Conservation (phyloP, 2,888 invertebrate species). For the Drosophila yooni region DNA sequence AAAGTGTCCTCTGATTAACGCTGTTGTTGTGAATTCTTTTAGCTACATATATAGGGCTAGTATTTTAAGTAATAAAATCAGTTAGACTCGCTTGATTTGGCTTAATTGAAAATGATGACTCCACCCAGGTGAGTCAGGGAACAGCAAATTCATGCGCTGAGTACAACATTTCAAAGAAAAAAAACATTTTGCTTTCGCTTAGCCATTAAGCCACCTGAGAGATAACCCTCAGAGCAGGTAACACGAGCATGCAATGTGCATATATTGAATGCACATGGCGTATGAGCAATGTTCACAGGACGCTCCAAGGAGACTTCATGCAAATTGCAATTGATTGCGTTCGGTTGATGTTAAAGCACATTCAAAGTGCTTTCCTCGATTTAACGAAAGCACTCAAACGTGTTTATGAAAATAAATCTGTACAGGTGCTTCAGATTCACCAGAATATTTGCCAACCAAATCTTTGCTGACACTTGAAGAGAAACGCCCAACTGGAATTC, state of each 20-base stretch:
- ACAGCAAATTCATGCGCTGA: not conserved
- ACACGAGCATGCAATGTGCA: not conserved
- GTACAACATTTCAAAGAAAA: not conserved
- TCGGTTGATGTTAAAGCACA: too few relatives aligned
- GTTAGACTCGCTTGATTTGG: not conserved
- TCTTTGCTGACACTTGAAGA: constrained; percentile 2
- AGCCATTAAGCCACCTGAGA: not conserved
- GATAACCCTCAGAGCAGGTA: not conserved
- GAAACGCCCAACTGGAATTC: constrained; percentile 1
- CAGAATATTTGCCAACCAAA: constrained; percentile 14
- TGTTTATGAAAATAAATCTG: constrained; percentile 25
- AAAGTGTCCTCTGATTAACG: not conserved
- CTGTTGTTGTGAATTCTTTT: not conserved
- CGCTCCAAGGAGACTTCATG: too few relatives aligned
- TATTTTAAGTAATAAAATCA: not conserved
- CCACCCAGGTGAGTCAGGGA: not conserved
- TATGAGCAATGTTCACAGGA: constrained; percentile 23
- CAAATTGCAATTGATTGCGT: constrained; percentile 3
- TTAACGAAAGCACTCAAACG: not conserved
- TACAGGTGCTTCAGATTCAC: constrained; percentile 11
- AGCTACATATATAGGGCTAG: too few relatives aligned
- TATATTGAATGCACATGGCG: constrained; percentile 22
- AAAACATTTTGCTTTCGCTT: not conserved
- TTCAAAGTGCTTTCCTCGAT: not conserved
- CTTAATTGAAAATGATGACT: not conserved